phyloP scores from a whole-genome alignment of 2,797 vertebrate species.

The Propithecus deckenii region DNA sequence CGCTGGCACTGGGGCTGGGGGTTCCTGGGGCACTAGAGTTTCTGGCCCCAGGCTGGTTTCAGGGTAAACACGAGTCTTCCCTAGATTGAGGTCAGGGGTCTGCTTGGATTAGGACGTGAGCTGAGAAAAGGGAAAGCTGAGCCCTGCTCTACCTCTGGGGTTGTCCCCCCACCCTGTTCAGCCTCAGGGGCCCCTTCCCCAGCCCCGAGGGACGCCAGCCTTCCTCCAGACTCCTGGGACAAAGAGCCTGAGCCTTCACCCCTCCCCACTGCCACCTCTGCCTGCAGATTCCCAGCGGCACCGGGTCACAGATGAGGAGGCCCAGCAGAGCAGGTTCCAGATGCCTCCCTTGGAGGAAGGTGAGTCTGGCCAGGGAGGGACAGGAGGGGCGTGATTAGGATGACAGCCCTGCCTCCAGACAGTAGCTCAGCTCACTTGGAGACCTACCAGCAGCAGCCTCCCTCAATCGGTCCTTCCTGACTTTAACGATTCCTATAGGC shows the following conservation, averaged over 20 bases:
- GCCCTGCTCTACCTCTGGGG: background rate
- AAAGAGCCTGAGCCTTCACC: too few species aligned
- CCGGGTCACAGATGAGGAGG: constrained; percentile 59
- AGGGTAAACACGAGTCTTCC: background rate
- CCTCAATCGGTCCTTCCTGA: background rate
- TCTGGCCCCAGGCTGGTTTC: background rate
- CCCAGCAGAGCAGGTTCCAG: constrained; percentile 18
- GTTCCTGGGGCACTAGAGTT: background rate
- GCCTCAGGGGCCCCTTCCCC: too few species aligned
- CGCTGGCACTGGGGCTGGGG: too few species aligned
- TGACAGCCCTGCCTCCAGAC: background rate
- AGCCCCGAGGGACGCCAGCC: too few species aligned
- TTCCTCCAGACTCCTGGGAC: background rate
- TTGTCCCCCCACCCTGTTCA: background rate
- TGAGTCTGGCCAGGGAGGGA: rapidly evolving
- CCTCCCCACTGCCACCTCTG: background rate
- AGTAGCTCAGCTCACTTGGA: background rate
- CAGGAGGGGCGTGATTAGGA: rapidly evolving
- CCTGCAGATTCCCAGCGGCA: constrained; percentile 81
- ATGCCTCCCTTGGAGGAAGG: constrained; percentile 39
- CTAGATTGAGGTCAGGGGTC: background rate
- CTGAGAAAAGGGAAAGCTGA: background rate
- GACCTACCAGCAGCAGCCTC: background rate
- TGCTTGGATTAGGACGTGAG: background rate
- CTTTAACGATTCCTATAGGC: too few species aligned